Conservation (phyloP, 1,140 invertebrate genomes). For the Drosophila yakuba region DNA sequence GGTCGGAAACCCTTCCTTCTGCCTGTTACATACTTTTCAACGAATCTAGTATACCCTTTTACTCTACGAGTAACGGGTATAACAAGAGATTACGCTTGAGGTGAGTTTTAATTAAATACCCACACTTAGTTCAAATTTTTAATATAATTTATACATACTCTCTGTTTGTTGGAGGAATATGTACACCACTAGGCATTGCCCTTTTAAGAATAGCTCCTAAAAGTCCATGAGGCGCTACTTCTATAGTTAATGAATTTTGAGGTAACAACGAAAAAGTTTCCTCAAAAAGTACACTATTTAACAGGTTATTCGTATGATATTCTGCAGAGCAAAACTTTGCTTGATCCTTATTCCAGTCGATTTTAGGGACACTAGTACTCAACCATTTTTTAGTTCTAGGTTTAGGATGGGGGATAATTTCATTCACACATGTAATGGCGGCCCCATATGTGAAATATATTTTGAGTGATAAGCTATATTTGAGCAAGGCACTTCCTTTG, state of each 20-base stretch:
- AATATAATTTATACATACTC: slow-evolving; percentile 85
- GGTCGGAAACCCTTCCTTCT: too few species aligned
- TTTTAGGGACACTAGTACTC: slow-evolving; percentile 92
- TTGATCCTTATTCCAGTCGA: slow-evolving; percentile 89
- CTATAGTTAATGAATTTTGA: slow-evolving; percentile 91
- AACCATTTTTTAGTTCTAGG: slow-evolving; percentile 92
- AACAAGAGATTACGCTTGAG: too few species aligned
- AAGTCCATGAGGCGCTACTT: slow-evolving; percentile 94
- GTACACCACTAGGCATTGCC: slow-evolving; percentile 87
- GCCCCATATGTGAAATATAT: slow-evolving; percentile 91
- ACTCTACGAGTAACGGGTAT: too few species aligned
- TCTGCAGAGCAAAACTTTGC: slow-evolving; percentile 92
- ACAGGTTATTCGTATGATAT: slow-evolving; percentile 96
- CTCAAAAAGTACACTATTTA: slow-evolving; percentile 94
- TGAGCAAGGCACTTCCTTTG: slow-evolving; percentile 91
- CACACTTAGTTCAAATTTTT: neutral
- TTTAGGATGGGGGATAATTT: slow-evolving; percentile 89
- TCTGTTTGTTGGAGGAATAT: slow-evolving; percentile 92
- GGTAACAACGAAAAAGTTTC: slow-evolving; percentile 92
- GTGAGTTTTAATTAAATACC: too few species aligned
- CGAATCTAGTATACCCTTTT: too few species aligned
- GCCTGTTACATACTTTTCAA: too few species aligned
- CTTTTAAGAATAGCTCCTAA: slow-evolving; percentile 89
- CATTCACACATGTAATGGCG: slow-evolving; percentile 89
- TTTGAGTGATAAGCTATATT: slow-evolving; percentile 94